Evolutionary conservation across 2,888 invertebrate species (phyloP).

Genomic region (Metacarcinus magister): DNA sequence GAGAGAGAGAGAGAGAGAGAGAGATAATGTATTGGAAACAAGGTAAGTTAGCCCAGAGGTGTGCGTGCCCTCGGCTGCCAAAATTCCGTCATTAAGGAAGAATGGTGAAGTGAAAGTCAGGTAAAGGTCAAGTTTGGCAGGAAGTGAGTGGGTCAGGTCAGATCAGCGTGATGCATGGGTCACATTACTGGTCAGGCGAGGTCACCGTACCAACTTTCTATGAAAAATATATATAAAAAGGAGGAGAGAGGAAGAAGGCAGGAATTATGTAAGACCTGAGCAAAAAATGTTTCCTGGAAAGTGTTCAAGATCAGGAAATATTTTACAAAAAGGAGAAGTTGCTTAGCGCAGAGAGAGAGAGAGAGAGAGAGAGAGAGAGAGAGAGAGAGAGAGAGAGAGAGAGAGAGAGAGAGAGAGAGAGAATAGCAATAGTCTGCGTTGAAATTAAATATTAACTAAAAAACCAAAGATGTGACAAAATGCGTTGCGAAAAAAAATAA

Average conservation of each 20-base stretch:
- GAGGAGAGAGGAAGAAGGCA: background rate
- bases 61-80: too few relatives aligned
- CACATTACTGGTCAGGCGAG: constrained; percentile 31
- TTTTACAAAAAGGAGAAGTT: background rate
- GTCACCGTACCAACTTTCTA: background rate
- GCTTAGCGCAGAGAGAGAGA: background rate
- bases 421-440: background rate
- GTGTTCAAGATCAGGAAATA: background rate
- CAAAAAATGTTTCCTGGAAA: background rate
- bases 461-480: too few relatives aligned
- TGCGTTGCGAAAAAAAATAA: too few relatives aligned
- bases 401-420: constrained; percentile 59
- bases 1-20: background rate
- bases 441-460: too few relatives aligned
- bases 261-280: background rate
- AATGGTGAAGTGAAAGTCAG: background rate
- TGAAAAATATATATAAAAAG: background rate
- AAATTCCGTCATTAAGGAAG: background rate
- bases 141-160: background rate
- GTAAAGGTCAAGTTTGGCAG: background rate
- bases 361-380: constrained; percentile 60
- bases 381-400: constrained; percentile 20
- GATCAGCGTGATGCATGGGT: background rate
- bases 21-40: background rate
- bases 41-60: background rate